These are phyloP conservation scores for Clarias batrachus DNA, from an alignment of 2,113 vertebrate species.

Conservation along the genomic window DNA sequence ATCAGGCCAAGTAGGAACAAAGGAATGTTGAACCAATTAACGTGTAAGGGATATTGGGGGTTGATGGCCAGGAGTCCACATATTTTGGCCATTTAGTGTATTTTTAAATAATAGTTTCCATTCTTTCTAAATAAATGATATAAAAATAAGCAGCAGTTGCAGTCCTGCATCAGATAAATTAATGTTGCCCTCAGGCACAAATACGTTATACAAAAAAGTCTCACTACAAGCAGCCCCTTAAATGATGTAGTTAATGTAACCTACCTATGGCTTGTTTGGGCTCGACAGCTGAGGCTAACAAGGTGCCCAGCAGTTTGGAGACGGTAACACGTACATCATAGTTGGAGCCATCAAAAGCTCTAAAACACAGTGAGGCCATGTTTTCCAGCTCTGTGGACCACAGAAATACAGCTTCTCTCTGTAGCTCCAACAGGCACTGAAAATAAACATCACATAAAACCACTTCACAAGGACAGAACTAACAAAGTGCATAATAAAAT, in stretches of 20 bases:
- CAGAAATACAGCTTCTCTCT: conserved; percentile 88
- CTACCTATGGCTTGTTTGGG: conserved; percentile 77
- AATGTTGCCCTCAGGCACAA: neutral
- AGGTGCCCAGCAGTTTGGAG: conserved; percentile 84
- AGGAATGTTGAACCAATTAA: neutral
- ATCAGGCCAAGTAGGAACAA: no score
- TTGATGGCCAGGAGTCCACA: neutral
- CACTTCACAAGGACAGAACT: conserved; percentile 6
- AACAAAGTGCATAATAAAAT: neutral
- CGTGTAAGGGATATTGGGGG: neutral
- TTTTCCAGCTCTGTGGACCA: conserved; percentile 90
- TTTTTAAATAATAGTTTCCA: neutral
- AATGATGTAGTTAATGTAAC: neutral
- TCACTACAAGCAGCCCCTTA: neutral
- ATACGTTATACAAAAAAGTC: neutral
- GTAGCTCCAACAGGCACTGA: conserved; percentile 91
- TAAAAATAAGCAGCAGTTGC: neutral
- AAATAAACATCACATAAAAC: neutral
- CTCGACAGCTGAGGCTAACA: conserved; percentile 81
- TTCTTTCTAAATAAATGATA: neutral
- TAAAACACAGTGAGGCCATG: conserved; percentile 87
- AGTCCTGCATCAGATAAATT: neutral
- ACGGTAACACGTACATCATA: conserved; percentile 83
- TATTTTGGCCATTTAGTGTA: neutral
- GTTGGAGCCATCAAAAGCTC: conserved; percentile 89